Percentiles rank a stretch among this genome's conserved stretches.
phyloP scores from a whole-genome alignment of 2,113 vertebrate genomes.

The Catagonus wagneri region DNA sequence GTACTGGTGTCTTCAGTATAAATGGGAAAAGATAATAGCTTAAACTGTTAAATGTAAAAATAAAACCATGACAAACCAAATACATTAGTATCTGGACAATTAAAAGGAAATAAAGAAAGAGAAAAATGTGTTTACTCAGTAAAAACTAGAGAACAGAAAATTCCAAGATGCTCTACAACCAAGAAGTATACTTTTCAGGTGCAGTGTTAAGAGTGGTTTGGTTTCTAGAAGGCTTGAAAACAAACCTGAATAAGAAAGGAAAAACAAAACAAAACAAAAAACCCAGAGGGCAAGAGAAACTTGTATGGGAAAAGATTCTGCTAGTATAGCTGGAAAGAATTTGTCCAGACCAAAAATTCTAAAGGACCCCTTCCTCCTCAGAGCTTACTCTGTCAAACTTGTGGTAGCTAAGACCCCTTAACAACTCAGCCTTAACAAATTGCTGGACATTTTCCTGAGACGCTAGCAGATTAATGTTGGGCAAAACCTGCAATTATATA shows the following conservation, averaged over 20 bases:
- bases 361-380: background rate
- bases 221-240: background rate
- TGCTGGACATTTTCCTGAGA: background rate
- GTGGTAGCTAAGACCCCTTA: background rate
- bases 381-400: background rate
- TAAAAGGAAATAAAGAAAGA: background rate
- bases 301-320: background rate
- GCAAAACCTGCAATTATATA: background rate
- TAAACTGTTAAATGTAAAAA: conserved; percentile 5
- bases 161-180: background rate
- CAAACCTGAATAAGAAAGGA: background rate
- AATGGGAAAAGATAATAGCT: background rate
- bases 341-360: background rate
- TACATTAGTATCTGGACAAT: background rate
- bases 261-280: background rate
- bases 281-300: background rate
- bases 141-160: background rate
- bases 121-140: background rate
- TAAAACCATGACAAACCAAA: background rate
- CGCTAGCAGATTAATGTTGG: background rate
- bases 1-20: background rate
- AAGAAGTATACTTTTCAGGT: background rate
- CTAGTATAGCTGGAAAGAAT: background rate
- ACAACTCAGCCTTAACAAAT: background rate
- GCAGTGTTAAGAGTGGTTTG: background rate